Percentiles rank a stretch among this genome's conserved stretches.
Conservation (phyloP, 2,797 vertebrate genomes). For the Hyperoplus lanceolatus region DNA sequence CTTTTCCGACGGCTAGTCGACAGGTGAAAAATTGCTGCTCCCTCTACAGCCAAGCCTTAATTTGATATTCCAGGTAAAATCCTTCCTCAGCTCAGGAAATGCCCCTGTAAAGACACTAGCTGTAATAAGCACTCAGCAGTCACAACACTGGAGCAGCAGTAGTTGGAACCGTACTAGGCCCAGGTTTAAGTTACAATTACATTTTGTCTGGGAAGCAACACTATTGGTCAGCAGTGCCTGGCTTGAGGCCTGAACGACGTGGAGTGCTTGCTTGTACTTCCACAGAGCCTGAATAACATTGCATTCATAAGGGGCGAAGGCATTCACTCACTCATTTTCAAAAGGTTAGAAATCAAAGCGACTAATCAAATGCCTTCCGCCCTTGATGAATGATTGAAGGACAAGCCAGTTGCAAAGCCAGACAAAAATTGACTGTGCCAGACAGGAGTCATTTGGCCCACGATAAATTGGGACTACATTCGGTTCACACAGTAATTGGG, state of each 20-base stretch:
- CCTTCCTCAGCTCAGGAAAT: constrained; percentile 26
- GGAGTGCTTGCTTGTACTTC: not conserved
- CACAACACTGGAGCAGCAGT: constrained; percentile 19
- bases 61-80: constrained; percentile 24
- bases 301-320: not conserved
- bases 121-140: constrained; percentile 22
- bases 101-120: constrained; percentile 10
- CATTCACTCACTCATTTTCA: constrained; percentile 6
- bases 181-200: not conserved
- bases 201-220: constrained; percentile 10
- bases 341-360: constrained; percentile 9
- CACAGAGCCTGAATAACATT: constrained; percentile 12
- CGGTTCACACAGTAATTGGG: constrained; percentile 49
- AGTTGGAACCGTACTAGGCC: constrained; percentile 16
- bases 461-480: constrained; percentile 44
- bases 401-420: constrained; percentile 15
- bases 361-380: constrained; percentile 10
- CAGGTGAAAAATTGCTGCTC: not conserved
- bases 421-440: constrained; percentile 21
- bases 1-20: not conserved
- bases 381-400: constrained; percentile 19
- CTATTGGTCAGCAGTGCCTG: constrained; percentile 9
- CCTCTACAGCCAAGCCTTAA: not conserved
- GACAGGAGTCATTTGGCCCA: constrained; percentile 24
- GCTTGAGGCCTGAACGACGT: not conserved